Evolutionary conservation across 2,113 vertebrate genomes (phyloP), one percentile per base, ranked within the genome.

Genomic region (Austrofundulus limnaeus): DNA sequence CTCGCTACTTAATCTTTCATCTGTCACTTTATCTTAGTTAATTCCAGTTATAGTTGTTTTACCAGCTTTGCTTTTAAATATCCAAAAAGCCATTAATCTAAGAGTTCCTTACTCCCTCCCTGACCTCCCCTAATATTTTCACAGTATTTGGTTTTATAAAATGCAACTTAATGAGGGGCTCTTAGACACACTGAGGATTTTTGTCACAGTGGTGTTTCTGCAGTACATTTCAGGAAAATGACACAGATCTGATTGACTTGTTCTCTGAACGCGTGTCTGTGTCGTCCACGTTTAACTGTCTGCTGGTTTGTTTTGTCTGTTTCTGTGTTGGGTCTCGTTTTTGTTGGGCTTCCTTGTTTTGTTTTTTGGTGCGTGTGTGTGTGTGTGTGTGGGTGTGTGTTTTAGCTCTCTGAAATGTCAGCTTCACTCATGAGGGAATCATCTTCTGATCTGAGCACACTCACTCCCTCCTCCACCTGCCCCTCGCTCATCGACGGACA

Each of bases 391-490:
- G 63, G 72, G 70, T 47, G 63, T 78, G 67, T 85, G 55, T 85
- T 52, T 54, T 88, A 98, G 97, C 93, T 99, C 16, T 98, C 97
- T 0, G 97, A 98, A 92, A 98, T 98, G 93, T 98, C 97, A 0
- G 94, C 95, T 55, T 96, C 96, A 0, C 83, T 98, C 61, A 90
- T 95, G 84, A 94, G 95, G 79, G 96, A 98, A 41, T 80, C 85
- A 4, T 91, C 94, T 0, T 89, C 95, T 38, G 91, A 85, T 46
- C 91, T 99, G 64, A 96, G 92, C 81, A 95, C 94, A 0, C 92
- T 99, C 74, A 98, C 97, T 1, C 97, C 97, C 0, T 99, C 97
- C 58, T 97, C 96, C 0, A 98, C 97, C 72, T 99, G 97, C 70
- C 97, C 97, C 0, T 99, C 97, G 5, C 79, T 99, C 89, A 83